Evolutionary conservation across 2,113 vertebrate species (phyloP).

Genomic region (Aspiorhynchus laticeps): DNA sequence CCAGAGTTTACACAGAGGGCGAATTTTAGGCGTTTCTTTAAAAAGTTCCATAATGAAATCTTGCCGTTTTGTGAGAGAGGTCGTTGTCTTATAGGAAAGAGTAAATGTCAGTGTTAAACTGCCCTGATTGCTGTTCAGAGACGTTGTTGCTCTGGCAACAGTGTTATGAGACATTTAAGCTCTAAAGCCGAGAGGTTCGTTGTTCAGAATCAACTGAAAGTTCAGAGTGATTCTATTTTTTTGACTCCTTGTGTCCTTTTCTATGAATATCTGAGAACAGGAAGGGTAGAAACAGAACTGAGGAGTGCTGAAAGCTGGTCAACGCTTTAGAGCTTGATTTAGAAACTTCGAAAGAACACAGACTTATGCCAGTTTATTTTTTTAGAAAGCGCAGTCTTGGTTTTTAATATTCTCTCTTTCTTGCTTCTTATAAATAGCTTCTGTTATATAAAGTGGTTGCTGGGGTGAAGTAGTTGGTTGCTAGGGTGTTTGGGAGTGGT

Average conservation of each 20-base stretch:
- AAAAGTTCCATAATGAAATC: conserved; percentile 35
- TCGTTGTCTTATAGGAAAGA: conserved; percentile 39
- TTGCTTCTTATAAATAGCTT: background rate
- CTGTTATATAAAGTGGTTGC: background rate
- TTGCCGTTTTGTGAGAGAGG: conserved; percentile 27
- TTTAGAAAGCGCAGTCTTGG: background rate
- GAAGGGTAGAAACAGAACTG: background rate
- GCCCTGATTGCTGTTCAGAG: background rate
- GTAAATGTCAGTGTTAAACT: conserved; percentile 37
- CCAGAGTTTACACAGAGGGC: conserved; percentile 37
- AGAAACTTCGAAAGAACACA: background rate
- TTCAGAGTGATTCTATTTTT: background rate
- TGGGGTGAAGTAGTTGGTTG: background rate
- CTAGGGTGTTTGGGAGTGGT: no score
- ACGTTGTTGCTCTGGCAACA: conserved; percentile 20
- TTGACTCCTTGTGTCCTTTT: background rate
- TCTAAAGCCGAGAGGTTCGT: no score
- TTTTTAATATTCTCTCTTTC: background rate
- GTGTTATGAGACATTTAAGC: background rate
- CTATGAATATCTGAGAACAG: background rate
- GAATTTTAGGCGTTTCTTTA: conserved; percentile 20
- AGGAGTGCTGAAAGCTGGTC: background rate
- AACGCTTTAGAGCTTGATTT: background rate
- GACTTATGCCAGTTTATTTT: background rate
- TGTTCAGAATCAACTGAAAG: background rate